Conservation (phyloP, 30 jellyfish, hydroid and myxozoan species). For the Sanderia malayensis region DNA sequence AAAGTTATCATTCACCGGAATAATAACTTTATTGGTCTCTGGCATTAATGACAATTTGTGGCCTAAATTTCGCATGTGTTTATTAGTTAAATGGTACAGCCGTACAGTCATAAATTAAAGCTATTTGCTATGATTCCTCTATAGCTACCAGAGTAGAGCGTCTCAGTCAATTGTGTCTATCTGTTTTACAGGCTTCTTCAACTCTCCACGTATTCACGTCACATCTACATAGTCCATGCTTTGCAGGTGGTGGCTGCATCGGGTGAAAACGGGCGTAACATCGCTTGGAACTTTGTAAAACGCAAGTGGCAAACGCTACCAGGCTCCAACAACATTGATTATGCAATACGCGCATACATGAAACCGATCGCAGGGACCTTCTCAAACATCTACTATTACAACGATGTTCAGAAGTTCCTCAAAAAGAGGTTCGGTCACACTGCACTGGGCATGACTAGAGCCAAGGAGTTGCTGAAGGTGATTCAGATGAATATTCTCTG, state of each 20-base stretch:
- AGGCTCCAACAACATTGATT: constrained; percentile 1
- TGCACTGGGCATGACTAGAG: constrained; percentile 13
- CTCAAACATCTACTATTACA: constrained; percentile 24
- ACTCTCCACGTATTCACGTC: constrained; percentile 1
- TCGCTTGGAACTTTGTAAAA: constrained; percentile 71
- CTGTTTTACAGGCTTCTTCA: constrained; percentile 22
- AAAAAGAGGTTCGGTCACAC: constrained; percentile 10
- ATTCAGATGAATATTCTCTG: constrained; percentile 48
- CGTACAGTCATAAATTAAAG: no score
- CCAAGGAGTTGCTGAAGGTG: constrained; percentile 26
- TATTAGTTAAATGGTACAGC: no score
- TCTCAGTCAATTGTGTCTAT: no score
- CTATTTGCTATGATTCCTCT: no score
- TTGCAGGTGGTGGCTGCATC: constrained; percentile 55
- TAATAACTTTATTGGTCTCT: no score
- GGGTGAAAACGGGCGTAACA: constrained; percentile 64
- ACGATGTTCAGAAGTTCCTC: constrained; percentile 59
- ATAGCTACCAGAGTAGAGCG: no score
- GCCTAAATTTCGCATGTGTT: no score
- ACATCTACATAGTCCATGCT: neutral
- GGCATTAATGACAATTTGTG: no score
- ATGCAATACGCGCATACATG: constrained; percentile 5
- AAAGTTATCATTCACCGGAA: no score
- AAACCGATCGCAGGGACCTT: constrained; percentile 54
- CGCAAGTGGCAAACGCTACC: constrained; percentile 41